Evolutionary conservation across 2,113 vertebrate genomes (phyloP).

Genomic region (Trochalopteron elliotii): DNA sequence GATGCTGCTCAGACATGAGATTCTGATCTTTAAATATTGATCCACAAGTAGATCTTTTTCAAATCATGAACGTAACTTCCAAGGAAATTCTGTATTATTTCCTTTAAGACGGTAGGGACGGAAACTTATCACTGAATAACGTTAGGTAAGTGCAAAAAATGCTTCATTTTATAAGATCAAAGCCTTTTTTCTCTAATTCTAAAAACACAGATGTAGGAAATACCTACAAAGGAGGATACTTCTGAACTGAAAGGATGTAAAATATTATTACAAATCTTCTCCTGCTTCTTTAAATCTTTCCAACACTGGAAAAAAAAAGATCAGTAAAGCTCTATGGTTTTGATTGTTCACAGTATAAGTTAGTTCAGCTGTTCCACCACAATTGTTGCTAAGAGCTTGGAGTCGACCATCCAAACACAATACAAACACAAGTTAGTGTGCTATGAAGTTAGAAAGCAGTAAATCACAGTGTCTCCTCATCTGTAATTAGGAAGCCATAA

Average conservation of each 20-base stretch:
- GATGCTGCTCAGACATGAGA: neutral
- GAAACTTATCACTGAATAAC: neutral
- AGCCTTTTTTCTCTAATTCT: neutral
- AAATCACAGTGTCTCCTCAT: neutral
- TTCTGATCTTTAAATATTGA: neutral
- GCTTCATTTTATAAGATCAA: neutral
- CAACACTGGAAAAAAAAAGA: accelerated
- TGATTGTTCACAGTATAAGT: neutral
- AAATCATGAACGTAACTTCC: neutral
- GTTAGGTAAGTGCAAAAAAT: neutral
- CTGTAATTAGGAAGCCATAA: neutral
- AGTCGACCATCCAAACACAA: neutral
- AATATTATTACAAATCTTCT: neutral
- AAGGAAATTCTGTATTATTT: neutral
- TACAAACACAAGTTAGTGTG: neutral
- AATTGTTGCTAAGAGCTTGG: neutral
- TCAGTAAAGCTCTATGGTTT: neutral
- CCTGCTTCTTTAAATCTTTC: neutral
- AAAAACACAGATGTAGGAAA: neutral
- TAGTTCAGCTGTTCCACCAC: neutral
- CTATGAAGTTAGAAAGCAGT: neutral
- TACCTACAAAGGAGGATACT: neutral
- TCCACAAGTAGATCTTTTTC: neutral
- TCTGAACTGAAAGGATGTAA: neutral
- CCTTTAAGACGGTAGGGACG: neutral